Conservation (phyloP, 1,140 invertebrate species). For the Bombus superbus region DNA sequence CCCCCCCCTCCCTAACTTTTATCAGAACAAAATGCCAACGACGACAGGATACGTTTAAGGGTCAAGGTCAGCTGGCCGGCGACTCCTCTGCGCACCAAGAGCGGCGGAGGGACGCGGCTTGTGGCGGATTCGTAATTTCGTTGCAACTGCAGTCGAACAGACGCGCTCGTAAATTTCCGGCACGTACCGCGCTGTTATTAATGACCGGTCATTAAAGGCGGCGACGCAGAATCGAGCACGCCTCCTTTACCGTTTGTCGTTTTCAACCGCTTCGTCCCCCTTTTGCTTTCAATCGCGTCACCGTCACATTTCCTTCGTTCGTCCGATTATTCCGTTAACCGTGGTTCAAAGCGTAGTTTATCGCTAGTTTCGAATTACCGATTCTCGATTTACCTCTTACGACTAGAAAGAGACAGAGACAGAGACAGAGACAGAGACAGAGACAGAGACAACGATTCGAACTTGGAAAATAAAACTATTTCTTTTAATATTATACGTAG, state of each 20-base stretch:
- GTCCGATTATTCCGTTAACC: background rate
- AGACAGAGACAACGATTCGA: no score
- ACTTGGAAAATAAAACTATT: no score
- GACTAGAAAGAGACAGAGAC: no score
- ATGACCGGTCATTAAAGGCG: slow-evolving; percentile 53
- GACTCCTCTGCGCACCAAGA: slow-evolving; percentile 9
- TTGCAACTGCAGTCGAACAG: slow-evolving; percentile 53
- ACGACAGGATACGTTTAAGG: slow-evolving; percentile 44
- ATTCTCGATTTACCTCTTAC: no score
- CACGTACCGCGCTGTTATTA: slow-evolving; percentile 49
- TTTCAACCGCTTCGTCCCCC: background rate
- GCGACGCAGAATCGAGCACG: slow-evolving; percentile 37
- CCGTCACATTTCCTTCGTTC: background rate
- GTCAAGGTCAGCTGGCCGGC: slow-evolving; percentile 40
- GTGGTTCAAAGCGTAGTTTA: background rate
- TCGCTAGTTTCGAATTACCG: no score
- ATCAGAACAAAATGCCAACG: slow-evolving; percentile 25
- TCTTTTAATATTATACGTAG: no score
- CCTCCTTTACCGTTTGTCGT: background rate
- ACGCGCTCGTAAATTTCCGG: slow-evolving; percentile 51
- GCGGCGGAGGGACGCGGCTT: background rate
- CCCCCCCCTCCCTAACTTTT: background rate
- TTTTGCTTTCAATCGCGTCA: background rate
- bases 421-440: no score
- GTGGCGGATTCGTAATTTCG: slow-evolving; percentile 53